Evolutionary conservation across 2,797 vertebrate species (phyloP).

Genomic region (Heliangelus exortis): DNA sequence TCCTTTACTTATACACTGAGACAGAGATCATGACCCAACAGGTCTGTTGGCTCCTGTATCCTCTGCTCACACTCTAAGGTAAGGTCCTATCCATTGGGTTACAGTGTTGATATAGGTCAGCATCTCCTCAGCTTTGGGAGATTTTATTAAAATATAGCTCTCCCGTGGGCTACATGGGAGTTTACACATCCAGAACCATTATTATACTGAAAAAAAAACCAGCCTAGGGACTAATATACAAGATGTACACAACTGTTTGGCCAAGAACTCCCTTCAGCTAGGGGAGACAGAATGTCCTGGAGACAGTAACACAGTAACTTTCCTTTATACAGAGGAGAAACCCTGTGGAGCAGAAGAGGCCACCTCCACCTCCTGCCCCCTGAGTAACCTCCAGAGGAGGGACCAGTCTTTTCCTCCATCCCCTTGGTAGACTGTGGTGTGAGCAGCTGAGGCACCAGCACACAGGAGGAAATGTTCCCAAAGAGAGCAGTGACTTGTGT

Average conservation of each 20-base stretch:
- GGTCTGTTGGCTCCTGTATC: background rate
- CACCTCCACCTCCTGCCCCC: background rate
- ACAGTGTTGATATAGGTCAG: background rate
- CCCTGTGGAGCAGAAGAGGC: background rate
- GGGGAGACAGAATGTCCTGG: background rate
- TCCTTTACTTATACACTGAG: background rate
- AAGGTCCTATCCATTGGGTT: background rate
- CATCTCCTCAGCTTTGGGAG: background rate
- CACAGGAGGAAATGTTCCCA: background rate
- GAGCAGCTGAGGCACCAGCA: background rate
- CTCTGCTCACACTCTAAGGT: background rate
- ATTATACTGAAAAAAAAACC: background rate
- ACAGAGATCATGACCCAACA: background rate
- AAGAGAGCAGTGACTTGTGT: background rate
- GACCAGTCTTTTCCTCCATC: background rate
- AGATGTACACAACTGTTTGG: background rate
- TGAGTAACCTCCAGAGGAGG: background rate
- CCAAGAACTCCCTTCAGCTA: background rate
- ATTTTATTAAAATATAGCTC: background rate
- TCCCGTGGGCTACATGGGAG: background rate
- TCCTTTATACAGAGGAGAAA: background rate
- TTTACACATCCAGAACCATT: background rate
- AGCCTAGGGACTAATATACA: accelerated
- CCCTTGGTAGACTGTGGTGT: accelerated
- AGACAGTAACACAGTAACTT: background rate